These are phyloP conservation scores for Melanotaenia boesemani DNA, from an alignment of 2,797 vertebrate genomes.

Conservation along the genomic window DNA sequence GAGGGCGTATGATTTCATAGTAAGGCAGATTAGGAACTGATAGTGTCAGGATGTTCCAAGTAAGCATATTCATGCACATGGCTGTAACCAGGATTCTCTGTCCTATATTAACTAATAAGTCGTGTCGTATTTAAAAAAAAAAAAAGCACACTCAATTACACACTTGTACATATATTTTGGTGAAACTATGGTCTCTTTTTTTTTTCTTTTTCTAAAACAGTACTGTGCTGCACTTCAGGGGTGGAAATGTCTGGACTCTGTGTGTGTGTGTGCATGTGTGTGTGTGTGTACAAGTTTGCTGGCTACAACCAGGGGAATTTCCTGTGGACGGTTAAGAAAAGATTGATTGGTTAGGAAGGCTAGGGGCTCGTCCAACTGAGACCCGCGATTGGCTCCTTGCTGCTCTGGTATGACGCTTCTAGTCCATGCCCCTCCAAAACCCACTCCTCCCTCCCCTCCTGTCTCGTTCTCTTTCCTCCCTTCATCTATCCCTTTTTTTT, in stretches of 20 bases:
- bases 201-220: conserved; percentile 29
- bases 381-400: conserved; percentile 62
- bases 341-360: conserved; percentile 70
- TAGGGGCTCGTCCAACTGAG: conserved; percentile 79
- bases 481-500: conserved; percentile 42
- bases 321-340: conserved; percentile 71
- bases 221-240: conserved; percentile 38
- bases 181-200: conserved; percentile 27
- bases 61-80: conserved; percentile 17
- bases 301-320: conserved; percentile 76
- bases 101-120: conserved; percentile 27
- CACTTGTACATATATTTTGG: conserved; percentile 1
- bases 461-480: conserved; percentile 28
- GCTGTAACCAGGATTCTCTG: conserved; percentile 24
- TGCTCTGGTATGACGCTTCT: conserved; percentile 77
- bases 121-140: too few relatives aligned
- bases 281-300: conserved; percentile 27
- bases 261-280: conserved; percentile 23
- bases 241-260: conserved; percentile 48
- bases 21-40: conserved; percentile 55
- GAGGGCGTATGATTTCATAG: conserved; percentile 47
- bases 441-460: conserved; percentile 3
- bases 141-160: neutral
- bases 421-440: conserved; percentile 59
- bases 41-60: conserved; percentile 62